Percentiles rank a stretch among this genome's conserved stretches.
phyloP scores from a whole-genome alignment of 2,888 invertebrate genomes.

The Biston stratarius region DNA sequence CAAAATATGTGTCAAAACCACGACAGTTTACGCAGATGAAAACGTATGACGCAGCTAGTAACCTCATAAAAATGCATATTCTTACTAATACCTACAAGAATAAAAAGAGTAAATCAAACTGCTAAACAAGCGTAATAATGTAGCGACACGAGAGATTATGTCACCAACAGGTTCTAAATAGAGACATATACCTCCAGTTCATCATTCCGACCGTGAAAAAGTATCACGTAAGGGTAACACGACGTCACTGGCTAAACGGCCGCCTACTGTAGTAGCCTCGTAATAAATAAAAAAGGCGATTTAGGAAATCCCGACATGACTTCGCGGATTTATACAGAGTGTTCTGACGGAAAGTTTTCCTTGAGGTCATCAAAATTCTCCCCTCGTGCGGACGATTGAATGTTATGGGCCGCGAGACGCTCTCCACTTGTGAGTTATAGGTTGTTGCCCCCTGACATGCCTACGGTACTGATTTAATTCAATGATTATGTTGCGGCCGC shows the following conservation, averaged over 20 bases:
- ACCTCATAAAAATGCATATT: no score
- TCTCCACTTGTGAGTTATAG: conserved; percentile 79
- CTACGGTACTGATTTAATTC: conserved; percentile 75
- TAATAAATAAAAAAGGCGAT: conserved; percentile 84
- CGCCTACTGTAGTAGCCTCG: conserved; percentile 70
- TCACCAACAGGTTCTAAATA: conserved; percentile 51
- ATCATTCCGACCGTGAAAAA: conserved; percentile 58
- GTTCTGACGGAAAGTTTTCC: conserved; percentile 79
- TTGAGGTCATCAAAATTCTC: conserved; percentile 83
- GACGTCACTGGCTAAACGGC: conserved; percentile 75
- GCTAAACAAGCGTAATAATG: conserved; percentile 33
- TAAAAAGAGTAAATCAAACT: conserved; percentile 10
- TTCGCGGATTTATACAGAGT: conserved; percentile 82
- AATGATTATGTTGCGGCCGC: conserved; percentile 62
- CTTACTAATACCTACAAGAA: neutral
- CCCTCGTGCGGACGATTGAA: conserved; percentile 83
- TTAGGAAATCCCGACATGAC: conserved; percentile 83
- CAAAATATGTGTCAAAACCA: no score
- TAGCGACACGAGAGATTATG: conserved; percentile 40
- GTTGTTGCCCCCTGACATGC: conserved; percentile 74
- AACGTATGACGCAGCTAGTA: no score
- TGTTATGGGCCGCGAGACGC: conserved; percentile 82
- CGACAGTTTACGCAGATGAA: no score
- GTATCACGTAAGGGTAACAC: conserved; percentile 69
- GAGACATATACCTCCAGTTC: conserved; percentile 54